Conservation (phyloP, 2,113 vertebrate genomes). For the Anseranas semipalmata region DNA sequence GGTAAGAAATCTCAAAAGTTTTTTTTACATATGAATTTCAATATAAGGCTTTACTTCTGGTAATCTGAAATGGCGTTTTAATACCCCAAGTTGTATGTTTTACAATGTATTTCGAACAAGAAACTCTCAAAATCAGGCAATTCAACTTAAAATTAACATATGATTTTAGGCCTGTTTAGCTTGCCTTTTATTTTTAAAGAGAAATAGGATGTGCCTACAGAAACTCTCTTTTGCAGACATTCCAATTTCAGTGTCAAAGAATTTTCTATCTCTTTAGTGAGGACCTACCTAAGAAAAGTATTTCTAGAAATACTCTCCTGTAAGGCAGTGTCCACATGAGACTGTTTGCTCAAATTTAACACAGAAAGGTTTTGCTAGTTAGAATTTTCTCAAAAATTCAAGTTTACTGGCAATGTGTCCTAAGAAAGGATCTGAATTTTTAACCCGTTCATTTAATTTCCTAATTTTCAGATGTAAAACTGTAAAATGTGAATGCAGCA, state of each 20-base stretch:
- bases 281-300: neutral
- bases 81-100: neutral
- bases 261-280: neutral
- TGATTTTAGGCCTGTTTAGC: neutral
- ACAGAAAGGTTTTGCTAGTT: neutral
- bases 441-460: neutral
- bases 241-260: neutral
- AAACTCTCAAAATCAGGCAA: neutral
- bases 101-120: neutral
- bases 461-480: neutral
- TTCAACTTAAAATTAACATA: neutral
- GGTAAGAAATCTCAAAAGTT: neutral
- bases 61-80: neutral
- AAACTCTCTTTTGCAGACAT: neutral
- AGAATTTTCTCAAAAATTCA: neutral
- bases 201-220: neutral
- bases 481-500: neutral
- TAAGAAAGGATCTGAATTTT: neutral
- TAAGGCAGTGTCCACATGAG: neutral
- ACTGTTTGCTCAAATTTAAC: neutral
- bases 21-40: neutral
- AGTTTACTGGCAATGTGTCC: neutral
- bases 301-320: neutral
- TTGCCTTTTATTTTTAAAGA: neutral
- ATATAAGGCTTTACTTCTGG: neutral